Evolutionary conservation across 2,888 invertebrate species (phyloP), one percentile per base, ranked within the genome.

Genomic region (Ichneumoninae sp.): DNA sequence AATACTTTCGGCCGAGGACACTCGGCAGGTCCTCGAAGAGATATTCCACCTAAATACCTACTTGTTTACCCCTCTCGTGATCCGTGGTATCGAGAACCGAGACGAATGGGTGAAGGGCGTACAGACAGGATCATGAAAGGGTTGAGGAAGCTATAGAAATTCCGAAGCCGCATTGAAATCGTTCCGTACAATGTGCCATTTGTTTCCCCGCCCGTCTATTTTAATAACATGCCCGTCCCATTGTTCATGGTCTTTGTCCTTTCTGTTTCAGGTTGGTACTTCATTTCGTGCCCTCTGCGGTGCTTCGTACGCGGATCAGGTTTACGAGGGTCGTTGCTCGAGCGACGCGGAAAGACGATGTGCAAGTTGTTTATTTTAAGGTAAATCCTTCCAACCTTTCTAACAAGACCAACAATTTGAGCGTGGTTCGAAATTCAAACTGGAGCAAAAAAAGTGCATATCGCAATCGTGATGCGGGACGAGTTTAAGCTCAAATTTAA

Each of bases 221-320:
- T 63, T 63, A 30, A 63, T 63, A 63, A 33, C 30, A 30, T 26
- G 3, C 60, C n/a, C 10, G 16, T 75, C 22, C 52, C 63, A 65
- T 75, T 19, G 52, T 63, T 75, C 16, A 75, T 22, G 75, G 19
- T 65, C 50, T 65, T 52, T 26, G 36, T 65, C 16, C 65, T 75
- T 75, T 75, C 5, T 75, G 75, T 75, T 75, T 36, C 75, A 75
- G 75, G 75, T 75, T 75, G 65, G 75, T 75, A 50, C 65, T 65
- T 52, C 50, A 50, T 75, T 52, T 33, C n/a, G 47, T 16, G 19
- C 33, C 5, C 26, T 65, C 75, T 65, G n/a, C 22, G 8, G 50
- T 10, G 33, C 65, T 75, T 65, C 75, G 10, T n/a, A 76, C 66
- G 52, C 50, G 66, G 66, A 76, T 76, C 19, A 54, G 33, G 16